Conservation (phyloP, 1,140 invertebrate species). For the Anastatus disparis region DNA sequence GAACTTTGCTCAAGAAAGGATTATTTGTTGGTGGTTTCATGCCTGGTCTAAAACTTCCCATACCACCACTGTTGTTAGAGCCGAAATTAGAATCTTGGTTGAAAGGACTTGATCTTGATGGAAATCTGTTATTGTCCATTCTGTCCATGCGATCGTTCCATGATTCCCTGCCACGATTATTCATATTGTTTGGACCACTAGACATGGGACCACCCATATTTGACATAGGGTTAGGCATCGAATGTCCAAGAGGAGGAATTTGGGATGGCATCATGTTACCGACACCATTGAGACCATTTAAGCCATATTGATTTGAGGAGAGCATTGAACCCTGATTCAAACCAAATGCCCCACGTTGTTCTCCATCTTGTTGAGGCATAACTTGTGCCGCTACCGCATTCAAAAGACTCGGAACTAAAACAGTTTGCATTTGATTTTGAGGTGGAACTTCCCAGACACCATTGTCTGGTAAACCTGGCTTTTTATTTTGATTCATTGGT, state of each 20-base stretch:
- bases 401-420: conserved; percentile 58
- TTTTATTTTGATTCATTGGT: conserved; percentile 35
- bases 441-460: conserved; percentile 65
- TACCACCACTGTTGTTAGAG: conserved; percentile 25
- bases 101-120: conserved; percentile 49
- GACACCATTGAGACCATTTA: conserved; percentile 60
- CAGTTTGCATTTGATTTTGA: conserved; percentile 60
- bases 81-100: conserved; percentile 46
- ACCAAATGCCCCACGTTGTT: conserved; percentile 41
- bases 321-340: conserved; percentile 46
- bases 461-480: conserved; percentile 51
- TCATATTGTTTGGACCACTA: conserved; percentile 5
- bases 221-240: conserved; percentile 39
- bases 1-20: conserved; percentile 51
- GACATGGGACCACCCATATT: not conserved
- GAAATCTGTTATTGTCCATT: conserved; percentile 51
- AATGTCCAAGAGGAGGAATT: conserved; percentile 46
- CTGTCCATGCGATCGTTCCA: conserved; percentile 51
- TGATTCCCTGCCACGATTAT: conserved; percentile 44
- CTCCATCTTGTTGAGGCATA: conserved; percentile 51
- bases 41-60: conserved; percentile 45
- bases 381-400: conserved; percentile 55
- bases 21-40: conserved; percentile 38
- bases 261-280: conserved; percentile 49
- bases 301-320: conserved; percentile 52